These are phyloP conservation scores for Polymixis lichenea DNA, from an alignment of 2,888 invertebrate species.

Conservation along the genomic window DNA sequence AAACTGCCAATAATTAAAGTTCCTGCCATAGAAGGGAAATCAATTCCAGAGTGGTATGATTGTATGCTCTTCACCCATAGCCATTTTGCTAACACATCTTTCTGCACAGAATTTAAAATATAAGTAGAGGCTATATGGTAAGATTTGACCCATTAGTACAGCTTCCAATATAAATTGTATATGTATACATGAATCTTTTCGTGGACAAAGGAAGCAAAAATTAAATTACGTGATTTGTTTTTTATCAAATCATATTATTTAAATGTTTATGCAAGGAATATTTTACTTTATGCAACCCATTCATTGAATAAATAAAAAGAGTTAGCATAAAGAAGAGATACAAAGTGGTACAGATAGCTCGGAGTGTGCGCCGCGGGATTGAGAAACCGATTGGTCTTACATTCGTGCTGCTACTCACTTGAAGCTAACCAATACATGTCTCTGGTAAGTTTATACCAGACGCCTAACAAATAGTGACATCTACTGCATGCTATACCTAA, in stretches of 20 bases:
- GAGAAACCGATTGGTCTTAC: slow-evolving; percentile 33
- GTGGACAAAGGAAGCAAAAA: neutral
- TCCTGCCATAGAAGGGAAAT: neutral
- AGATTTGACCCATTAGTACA: neutral
- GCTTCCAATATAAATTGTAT: neutral
- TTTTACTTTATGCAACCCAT: slow-evolving; percentile 4
- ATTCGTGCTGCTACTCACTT: neutral
- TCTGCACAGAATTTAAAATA: neutral
- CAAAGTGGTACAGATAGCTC: slow-evolving; percentile 46
- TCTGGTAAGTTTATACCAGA: slow-evolving; percentile 13
- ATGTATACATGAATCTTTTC: neutral
- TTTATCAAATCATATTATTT: neutral
- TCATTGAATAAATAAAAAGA: slow-evolving; percentile 34
- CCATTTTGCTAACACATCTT: neutral
- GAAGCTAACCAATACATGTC: slow-evolving; percentile 32
- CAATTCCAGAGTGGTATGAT: neutral
- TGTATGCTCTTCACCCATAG: neutral
- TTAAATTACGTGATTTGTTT: neutral
- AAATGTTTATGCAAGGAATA: neutral
- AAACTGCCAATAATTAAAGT: slow-evolving; percentile 35
- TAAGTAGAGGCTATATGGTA: too few relatives aligned
- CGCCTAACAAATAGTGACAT: slow-evolving; percentile 33
- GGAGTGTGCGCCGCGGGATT: slow-evolving; percentile 35
- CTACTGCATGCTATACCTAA: slow-evolving; percentile 16
- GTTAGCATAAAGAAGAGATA: slow-evolving; percentile 40